Conservation (phyloP, 2,797 vertebrate species). For the Synanceia verrucosa region DNA sequence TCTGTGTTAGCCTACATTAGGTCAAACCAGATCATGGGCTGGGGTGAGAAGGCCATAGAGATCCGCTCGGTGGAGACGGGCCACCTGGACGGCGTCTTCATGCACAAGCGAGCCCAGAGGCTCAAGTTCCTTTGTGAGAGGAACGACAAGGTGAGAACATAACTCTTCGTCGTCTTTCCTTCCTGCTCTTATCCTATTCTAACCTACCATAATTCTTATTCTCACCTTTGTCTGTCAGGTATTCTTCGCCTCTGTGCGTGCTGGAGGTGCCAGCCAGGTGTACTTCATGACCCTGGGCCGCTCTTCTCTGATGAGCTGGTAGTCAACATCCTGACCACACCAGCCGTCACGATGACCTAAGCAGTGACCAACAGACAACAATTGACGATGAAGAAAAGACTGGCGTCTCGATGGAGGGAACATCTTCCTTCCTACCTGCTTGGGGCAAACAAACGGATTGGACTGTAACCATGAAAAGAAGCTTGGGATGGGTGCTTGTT, state of each 20-base stretch:
- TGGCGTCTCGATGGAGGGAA: slow-evolving; percentile 15
- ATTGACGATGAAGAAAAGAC: slow-evolving; percentile 47
- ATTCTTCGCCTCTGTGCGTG: slow-evolving; percentile 92
- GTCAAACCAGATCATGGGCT: slow-evolving; percentile 97
- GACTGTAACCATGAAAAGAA: slow-evolving; percentile 53
- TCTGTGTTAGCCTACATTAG: slow-evolving; percentile 88
- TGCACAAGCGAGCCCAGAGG: slow-evolving; percentile 94
- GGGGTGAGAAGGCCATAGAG: slow-evolving; percentile 95
- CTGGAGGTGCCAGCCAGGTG: slow-evolving; percentile 92
- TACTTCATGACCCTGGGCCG: slow-evolving; percentile 95
- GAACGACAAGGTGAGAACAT: slow-evolving; percentile 88
- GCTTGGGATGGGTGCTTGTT: slow-evolving; percentile 1
- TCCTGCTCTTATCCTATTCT: not conserved
- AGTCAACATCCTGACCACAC: slow-evolving; percentile 70
- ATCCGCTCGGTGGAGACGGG: slow-evolving; percentile 94
- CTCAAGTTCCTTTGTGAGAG: slow-evolving; percentile 94
- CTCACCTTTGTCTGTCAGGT: slow-evolving; percentile 68
- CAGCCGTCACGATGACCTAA: slow-evolving; percentile 69
- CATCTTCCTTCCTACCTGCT: slow-evolving; percentile 19
- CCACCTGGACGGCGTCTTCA: slow-evolving; percentile 93
- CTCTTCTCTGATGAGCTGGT: slow-evolving; percentile 94
- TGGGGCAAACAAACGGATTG: slow-evolving; percentile 34
- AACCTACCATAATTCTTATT: not conserved
- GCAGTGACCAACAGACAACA: slow-evolving; percentile 76
- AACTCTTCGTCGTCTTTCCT: fast-evolving